A percentile compares a stretch with the other conserved stretches of the same genome.
phyloP scores from a whole-genome alignment of 2,797 vertebrate genomes.

The Amazona ochrocephala region DNA sequence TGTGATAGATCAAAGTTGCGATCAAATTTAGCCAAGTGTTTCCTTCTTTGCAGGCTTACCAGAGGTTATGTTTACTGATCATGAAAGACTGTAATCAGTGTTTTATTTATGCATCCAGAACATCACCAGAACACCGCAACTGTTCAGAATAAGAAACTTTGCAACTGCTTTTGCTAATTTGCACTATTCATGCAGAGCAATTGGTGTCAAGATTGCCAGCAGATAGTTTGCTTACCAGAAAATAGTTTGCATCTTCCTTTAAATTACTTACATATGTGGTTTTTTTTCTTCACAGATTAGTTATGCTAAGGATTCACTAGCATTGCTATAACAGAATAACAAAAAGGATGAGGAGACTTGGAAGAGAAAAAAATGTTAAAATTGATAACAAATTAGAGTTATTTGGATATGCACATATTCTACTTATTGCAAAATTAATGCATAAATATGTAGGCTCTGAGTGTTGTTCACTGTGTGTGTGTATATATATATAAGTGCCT shows the following conservation, averaged over 20 bases:
- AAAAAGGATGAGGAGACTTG: neutral
- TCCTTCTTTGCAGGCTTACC: neutral
- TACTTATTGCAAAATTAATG: neutral
- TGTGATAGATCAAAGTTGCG: neutral
- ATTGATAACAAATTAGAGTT: neutral
- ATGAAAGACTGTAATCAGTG: neutral
- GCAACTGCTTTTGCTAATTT: conserved; percentile 17
- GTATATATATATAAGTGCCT: neutral
- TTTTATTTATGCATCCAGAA: conserved; percentile 30
- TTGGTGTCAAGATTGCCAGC: neutral
- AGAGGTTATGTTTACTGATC: conserved; percentile 18
- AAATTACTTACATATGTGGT: neutral
- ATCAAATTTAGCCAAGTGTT: conserved; percentile 3
- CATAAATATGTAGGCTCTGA: neutral
- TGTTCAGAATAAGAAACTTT: conserved; percentile 26
- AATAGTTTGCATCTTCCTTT: neutral
- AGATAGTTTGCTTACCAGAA: neutral
- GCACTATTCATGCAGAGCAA: neutral
- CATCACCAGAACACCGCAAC: neutral
- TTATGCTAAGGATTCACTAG: neutral
- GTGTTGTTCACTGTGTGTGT: neutral
- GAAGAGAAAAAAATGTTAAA: neutral
- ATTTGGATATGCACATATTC: neutral
- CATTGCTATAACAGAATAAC: neutral
- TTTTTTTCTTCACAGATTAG: neutral